These are phyloP conservation scores for Macrobrachium nipponense DNA, from an alignment of 1,140 invertebrate species.

Conservation along the genomic window DNA sequence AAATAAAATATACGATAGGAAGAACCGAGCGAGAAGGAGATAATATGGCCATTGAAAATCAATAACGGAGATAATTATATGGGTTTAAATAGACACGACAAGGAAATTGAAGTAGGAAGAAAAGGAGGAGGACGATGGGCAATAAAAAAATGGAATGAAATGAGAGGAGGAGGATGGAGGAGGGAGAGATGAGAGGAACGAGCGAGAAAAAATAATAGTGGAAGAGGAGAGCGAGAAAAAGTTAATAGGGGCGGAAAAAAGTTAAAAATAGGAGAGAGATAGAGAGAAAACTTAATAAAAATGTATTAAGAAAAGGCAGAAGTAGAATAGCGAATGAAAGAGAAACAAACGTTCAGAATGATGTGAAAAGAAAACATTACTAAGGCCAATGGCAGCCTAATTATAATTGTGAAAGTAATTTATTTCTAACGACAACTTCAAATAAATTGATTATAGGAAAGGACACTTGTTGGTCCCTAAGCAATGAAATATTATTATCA, in stretches of 20 bases:
- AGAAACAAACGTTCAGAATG: constrained; percentile 1
- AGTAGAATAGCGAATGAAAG: too few species aligned
- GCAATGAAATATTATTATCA: too few species aligned
- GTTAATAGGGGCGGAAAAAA: background rate
- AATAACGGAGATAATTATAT: too few species aligned
- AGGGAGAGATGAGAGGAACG: background rate
- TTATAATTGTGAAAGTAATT: too few species aligned
- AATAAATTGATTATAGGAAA: too few species aligned
- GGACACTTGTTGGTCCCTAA: too few species aligned
- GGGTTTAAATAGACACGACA: background rate
- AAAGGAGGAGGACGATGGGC: background rate
- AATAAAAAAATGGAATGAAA: background rate
- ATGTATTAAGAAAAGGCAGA: background rate
- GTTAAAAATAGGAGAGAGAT: too few species aligned
- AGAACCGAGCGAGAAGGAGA: too few species aligned
- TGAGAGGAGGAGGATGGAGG: background rate
- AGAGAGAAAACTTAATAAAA: background rate
- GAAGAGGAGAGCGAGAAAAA: background rate
- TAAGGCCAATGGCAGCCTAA: background rate
- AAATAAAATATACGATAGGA: too few species aligned
- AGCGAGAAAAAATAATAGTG: background rate
- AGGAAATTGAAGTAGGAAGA: background rate
- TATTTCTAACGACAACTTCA: too few species aligned
- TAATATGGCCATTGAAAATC: too few species aligned
- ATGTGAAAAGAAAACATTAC: background rate